Evolutionary conservation across 2,113 vertebrate species (phyloP).

Genomic region (Hydrolagus affinis): DNA sequence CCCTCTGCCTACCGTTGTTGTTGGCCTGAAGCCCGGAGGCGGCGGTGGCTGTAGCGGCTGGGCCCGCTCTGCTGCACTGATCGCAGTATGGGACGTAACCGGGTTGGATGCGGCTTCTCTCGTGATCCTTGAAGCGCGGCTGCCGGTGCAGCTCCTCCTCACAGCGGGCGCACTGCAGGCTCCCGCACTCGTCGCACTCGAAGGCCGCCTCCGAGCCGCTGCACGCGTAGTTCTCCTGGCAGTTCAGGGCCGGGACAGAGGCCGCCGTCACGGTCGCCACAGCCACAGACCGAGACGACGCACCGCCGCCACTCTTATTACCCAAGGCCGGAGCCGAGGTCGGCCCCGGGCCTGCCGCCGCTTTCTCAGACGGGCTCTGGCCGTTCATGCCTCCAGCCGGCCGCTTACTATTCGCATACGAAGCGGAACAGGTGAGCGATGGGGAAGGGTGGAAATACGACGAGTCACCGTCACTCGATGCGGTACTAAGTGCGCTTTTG

Average conservation of each 20-base stretch:
- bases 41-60: conserved; percentile 51
- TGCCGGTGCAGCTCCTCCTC: conserved; percentile 87
- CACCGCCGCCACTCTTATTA: no score
- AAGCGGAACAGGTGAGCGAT: no score
- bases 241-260: conserved; percentile 51
- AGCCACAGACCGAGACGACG: no score
- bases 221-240: conserved; percentile 93
- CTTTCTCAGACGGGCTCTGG: background rate
- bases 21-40: conserved; percentile 42
- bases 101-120: conserved; percentile 72
- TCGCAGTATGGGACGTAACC: conserved; percentile 87
- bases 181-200: conserved; percentile 92
- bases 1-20: conserved; percentile 50
- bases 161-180: conserved; percentile 81
- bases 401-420: background rate
- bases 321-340: background rate
- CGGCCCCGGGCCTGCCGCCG: no score
- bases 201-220: conserved; percentile 80
- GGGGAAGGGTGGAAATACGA: no score
- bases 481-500: no score
- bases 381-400: background rate
- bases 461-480: no score
- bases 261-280: no score
- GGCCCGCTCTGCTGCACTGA: conserved; percentile 61
- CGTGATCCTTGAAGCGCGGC: conserved; percentile 79